Evolutionary conservation across 2,888 invertebrate species (phyloP).

Genomic region (Eilema sororculum): DNA sequence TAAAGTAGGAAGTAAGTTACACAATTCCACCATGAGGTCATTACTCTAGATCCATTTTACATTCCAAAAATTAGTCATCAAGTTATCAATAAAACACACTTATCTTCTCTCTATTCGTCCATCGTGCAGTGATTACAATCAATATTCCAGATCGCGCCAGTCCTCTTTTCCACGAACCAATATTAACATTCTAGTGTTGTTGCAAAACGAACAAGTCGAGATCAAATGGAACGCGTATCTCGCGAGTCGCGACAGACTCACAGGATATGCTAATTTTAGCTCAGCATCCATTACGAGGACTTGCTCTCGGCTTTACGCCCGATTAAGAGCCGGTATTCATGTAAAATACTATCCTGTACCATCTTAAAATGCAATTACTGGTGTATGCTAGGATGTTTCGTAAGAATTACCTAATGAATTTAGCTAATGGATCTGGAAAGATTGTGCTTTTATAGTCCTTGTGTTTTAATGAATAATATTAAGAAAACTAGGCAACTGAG

Average conservation of each 20-base stretch:
- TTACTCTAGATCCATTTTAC: too few relatives aligned
- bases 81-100: not conserved
- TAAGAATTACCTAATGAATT: not conserved
- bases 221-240: conserved; percentile 34
- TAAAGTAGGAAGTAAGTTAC: not conserved
- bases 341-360: conserved; percentile 31
- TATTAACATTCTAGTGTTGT: conserved; percentile 32
- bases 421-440: not conserved
- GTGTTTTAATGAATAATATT: not conserved
- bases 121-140: not conserved
- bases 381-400: not conserved
- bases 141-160: not conserved
- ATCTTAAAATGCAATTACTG: conserved; percentile 12
- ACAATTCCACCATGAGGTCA: not conserved
- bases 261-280: conserved; percentile 57
- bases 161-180: conserved; percentile 29
- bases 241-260: conserved; percentile 47
- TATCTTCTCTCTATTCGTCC: not conserved
- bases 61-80: not conserved
- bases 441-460: not conserved
- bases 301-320: conserved; percentile 39
- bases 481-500: too few relatives aligned
- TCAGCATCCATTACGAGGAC: conserved; percentile 42
- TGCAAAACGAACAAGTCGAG: conserved; percentile 38
- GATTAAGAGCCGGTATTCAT: conserved; percentile 28